These are phyloP conservation scores for Stichopus chloronotus DNA, from an alignment of 35 echinoderm and acorn worm genomes.

Conservation along the genomic window DNA sequence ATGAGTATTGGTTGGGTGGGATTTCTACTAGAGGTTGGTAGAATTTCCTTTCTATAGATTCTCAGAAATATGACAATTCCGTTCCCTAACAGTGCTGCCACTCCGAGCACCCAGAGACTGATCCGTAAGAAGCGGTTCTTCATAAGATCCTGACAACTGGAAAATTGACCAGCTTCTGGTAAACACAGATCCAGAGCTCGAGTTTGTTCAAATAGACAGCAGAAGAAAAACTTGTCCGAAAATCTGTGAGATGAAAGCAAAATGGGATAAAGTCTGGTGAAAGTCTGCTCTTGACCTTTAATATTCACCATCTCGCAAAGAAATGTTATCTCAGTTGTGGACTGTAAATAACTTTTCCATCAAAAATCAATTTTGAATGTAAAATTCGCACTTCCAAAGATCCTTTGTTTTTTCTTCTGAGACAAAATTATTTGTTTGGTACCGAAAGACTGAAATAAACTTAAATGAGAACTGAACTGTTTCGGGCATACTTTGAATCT, in stretches of 20 bases:
- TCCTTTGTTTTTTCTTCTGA: too few relatives aligned
- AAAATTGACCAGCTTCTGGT: conserved; percentile 51
- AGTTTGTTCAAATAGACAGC: background rate
- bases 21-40: background rate
- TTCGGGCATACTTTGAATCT: too few relatives aligned
- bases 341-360: too few relatives aligned
- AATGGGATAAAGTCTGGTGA: too few relatives aligned
- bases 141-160: conserved; percentile 62
- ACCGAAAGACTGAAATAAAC: too few relatives aligned
- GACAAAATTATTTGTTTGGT: too few relatives aligned
- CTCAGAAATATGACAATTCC: conserved; percentile 38
- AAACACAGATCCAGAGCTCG: background rate
- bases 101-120: conserved; percentile 62
- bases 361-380: too few relatives aligned
- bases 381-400: too few relatives aligned
- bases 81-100: conserved; percentile 65
- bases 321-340: too few relatives aligned
- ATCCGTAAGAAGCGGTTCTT: conserved; percentile 28
- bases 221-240: conserved; percentile 47
- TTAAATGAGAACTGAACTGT: too few relatives aligned
- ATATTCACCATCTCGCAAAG: too few relatives aligned
- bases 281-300: too few relatives aligned
- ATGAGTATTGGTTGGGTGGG: conserved; percentile 12
- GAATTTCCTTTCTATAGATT: background rate
- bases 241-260: background rate